Evolutionary conservation across 2,888 invertebrate genomes (phyloP).

Genomic region (Pherbina coryleti): DNA sequence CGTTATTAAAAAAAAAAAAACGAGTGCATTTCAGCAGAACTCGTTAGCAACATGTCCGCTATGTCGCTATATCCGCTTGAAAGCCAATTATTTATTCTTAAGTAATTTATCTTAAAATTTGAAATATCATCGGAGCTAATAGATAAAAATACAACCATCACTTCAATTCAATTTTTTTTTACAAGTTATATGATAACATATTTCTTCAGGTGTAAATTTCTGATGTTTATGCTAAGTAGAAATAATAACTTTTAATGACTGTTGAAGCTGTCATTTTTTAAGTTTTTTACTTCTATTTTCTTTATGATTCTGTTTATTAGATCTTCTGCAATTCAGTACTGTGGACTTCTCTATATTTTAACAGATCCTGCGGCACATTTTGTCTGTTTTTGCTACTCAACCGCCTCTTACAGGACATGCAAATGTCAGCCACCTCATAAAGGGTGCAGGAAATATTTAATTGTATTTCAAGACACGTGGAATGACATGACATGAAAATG

Average conservation of each 20-base stretch:
- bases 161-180: no score
- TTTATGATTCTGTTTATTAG: neutral
- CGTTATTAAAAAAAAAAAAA: no score
- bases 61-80: no score
- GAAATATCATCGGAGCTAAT: no score
- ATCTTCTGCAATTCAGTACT: neutral
- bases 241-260: conserved; percentile 9
- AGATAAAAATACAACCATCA: no score
- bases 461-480: neutral
- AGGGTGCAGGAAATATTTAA: neutral
- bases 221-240: neutral
- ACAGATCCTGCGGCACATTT: conserved; percentile 24
- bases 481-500: conserved; percentile 24
- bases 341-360: neutral
- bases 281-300: neutral
- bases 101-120: no score
- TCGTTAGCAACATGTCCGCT: no score
- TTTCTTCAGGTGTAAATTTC: neutral
- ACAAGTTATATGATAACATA: no score
- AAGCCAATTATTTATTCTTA: no score
- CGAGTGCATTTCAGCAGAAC: no score
- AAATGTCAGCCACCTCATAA: neutral
- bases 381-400: neutral
- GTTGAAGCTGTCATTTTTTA: neutral
- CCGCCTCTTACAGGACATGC: neutral